Conservation (phyloP, 2,113 vertebrate genomes). For the Microcebus griseorufus region DNA sequence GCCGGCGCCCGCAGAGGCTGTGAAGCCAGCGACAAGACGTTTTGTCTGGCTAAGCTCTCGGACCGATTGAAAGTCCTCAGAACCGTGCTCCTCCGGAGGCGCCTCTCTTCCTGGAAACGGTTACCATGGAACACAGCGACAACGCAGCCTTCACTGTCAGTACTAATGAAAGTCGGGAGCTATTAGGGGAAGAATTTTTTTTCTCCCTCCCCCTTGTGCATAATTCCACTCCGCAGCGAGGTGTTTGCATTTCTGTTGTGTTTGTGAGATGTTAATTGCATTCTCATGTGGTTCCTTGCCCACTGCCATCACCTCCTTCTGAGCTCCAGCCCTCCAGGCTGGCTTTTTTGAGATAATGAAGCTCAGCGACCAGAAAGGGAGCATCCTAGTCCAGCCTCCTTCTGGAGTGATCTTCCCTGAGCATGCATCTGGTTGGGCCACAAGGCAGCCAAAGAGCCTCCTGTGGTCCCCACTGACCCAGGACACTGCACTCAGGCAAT, state of each 20-base stretch:
- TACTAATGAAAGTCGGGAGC: constrained; percentile 58
- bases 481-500: not conserved
- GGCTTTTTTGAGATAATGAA: constrained; percentile 66
- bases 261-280: constrained; percentile 75
- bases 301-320: constrained; percentile 31
- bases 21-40: constrained; percentile 61
- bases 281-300: constrained; percentile 70
- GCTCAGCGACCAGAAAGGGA: constrained; percentile 22
- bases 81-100: constrained; percentile 60
- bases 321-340: not conserved
- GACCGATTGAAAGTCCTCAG: constrained; percentile 75
- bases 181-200: constrained; percentile 52
- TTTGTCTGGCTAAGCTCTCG: constrained; percentile 81
- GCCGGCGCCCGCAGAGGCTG: constrained; percentile 47
- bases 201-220: not conserved
- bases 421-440: not conserved
- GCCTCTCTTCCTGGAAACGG: constrained; percentile 79
- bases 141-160: constrained; percentile 59
- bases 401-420: constrained; percentile 23
- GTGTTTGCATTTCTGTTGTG: constrained; percentile 66
- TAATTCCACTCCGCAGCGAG: constrained; percentile 35
- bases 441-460: not conserved
- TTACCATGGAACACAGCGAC: constrained; percentile 78
- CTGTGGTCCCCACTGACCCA: not conserved
- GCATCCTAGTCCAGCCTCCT: not conserved